These are phyloP conservation scores for Platyscapa corneri DNA, from an alignment of 1,140 invertebrate genomes.

Conservation along the genomic window DNA sequence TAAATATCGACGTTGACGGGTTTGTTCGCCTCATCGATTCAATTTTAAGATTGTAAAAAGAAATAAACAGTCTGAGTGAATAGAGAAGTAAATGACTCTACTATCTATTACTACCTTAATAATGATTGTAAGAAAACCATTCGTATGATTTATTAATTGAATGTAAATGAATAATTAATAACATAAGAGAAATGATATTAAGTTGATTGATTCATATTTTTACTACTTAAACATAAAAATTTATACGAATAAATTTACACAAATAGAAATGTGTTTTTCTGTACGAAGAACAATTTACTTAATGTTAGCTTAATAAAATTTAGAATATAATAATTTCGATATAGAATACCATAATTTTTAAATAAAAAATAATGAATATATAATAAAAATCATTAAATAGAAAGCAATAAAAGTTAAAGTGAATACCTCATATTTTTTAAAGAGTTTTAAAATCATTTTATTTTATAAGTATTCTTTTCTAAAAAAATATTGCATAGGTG, in stretches of 20 bases:
- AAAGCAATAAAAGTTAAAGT: too few species aligned
- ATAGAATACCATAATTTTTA: too few species aligned
- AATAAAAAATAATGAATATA: too few species aligned
- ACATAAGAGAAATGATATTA: neutral
- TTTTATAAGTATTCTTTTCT: too few species aligned
- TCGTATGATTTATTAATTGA: neutral
- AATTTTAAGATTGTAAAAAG: neutral
- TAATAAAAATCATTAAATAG: too few species aligned
- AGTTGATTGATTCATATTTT: neutral
- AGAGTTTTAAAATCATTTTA: too few species aligned
- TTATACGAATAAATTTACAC: neutral
- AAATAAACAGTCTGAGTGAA: neutral
- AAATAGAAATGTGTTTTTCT: neutral
- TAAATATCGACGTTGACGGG: slow-evolving; percentile 32
- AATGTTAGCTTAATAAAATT: too few species aligned
- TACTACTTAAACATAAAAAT: neutral
- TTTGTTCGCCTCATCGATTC: slow-evolving; percentile 1
- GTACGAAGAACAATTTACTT: too few species aligned
- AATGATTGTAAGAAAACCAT: neutral
- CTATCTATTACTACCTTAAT: neutral
- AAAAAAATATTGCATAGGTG: too few species aligned
- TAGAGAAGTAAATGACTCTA: neutral
- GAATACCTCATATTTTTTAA: too few species aligned
- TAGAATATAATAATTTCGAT: too few species aligned
- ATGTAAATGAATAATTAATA: too few species aligned